Evolutionary conservation across 2,888 invertebrate genomes (phyloP), one percentile per base, ranked within the genome.

Genomic region (Prosopocoilus inquinatus): DNA sequence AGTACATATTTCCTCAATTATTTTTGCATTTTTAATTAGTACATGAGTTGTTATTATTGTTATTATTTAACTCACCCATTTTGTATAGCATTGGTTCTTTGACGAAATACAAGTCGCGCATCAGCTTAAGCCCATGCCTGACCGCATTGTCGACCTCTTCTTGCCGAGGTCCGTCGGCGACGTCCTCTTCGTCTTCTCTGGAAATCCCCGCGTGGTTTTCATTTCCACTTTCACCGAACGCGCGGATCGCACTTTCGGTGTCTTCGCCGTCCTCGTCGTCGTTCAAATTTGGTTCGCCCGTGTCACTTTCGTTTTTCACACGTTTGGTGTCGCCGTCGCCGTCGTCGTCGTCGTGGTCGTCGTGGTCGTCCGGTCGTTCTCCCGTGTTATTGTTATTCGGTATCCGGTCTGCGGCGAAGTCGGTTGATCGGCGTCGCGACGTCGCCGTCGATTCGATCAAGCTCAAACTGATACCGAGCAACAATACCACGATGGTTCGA

Each of bases 131-230:
- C 2, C 89, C 89, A 65, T 83, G 84, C 63, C 85, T 81, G 2
- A 84, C 82, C n/a, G 87, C 88, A 70, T 84, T 84, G 56, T 83
- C 74, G n/a, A 87, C 74, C 62, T 85, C 84, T 53, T 74, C 72
- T 47, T 74, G 72, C 28, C 54, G 34, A 35, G 41, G 43, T 3
- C 34, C 50, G n/a, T 43, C 45, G 12, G 15, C 34, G 13, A 50
- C 47, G 3, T 34, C 46, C 11, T 53, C 48, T 38, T 51, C 38
- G 20, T n/a, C 36, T 33, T 41, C 46, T 51, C 45, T 49, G 20
- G 28, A 28, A 28, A 28, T 28, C 7, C 20, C 20, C 5, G 20
- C 20, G 20, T 28, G 20, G 7, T 28, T 28, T 28, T 7, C 20
- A 28, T 28, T 28, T 28, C 7, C 20, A 28, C 20, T 28, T 28